These are phyloP conservation scores for Araneus ventricosus DNA, from an alignment of 1,140 invertebrate species.

Conservation along the genomic window DNA sequence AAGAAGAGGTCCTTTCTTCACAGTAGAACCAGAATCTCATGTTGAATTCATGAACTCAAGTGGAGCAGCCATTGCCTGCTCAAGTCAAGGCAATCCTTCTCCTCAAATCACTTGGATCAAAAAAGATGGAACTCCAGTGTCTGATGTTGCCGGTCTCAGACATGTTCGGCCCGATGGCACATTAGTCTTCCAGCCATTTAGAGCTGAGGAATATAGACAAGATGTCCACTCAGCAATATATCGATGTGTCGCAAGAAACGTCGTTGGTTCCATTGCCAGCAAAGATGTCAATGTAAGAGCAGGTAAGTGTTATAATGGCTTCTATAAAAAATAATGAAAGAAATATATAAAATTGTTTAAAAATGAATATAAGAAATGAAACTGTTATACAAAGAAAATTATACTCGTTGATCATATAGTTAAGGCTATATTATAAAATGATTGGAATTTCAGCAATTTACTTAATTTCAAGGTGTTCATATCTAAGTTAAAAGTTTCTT, in stretches of 20 bases:
- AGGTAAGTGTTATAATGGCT: constrained; percentile 84
- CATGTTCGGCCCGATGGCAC: constrained; percentile 77
- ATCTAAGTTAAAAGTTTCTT: no score
- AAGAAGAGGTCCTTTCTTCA: constrained; percentile 66
- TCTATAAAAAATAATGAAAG: neutral
- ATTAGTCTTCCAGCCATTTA: constrained; percentile 93
- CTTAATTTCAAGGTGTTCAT: no score
- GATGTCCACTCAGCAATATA: constrained; percentile 96
- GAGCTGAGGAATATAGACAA: constrained; percentile 94
- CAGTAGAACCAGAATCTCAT: constrained; percentile 74
- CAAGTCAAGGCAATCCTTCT: constrained; percentile 70
- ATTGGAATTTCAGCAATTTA: no score
- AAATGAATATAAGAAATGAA: no score
- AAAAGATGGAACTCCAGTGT: constrained; percentile 76
- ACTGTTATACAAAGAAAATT: no score
- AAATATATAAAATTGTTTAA: no score
- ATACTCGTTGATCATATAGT: no score
- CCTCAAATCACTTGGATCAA: constrained; percentile 76
- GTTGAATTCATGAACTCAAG: constrained; percentile 77
- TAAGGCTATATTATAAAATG: no score
- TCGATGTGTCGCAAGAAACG: constrained; percentile 93
- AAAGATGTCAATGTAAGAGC: constrained; percentile 95
- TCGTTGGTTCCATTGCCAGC: constrained; percentile 93
- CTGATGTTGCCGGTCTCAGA: constrained; percentile 75
- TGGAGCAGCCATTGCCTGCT: constrained; percentile 75